Evolutionary conservation across 2,888 invertebrate species (phyloP).

Genomic region (Syrista parreyssii): DNA sequence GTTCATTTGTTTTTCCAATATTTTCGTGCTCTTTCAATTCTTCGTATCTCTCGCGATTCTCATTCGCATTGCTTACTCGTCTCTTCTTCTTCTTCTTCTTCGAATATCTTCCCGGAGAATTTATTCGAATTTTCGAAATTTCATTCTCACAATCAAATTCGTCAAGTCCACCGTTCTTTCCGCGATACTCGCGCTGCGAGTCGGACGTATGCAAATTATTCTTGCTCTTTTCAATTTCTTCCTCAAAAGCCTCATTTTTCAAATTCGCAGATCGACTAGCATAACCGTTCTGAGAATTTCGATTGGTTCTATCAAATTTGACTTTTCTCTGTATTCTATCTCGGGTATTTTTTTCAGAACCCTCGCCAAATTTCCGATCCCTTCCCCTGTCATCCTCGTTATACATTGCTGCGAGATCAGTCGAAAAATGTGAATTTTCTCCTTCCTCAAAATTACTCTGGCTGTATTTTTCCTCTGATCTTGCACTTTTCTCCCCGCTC

Average conservation of each 20-base stretch:
- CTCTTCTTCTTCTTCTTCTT: neutral
- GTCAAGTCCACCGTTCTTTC: neutral
- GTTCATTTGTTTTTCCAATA: neutral
- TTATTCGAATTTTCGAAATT: neutral
- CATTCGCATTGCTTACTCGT: neutral
- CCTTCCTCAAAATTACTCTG: neutral
- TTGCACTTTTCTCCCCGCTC: neutral
- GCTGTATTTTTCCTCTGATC: neutral
- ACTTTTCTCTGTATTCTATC: neutral
- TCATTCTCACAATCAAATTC: neutral
- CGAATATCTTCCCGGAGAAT: neutral
- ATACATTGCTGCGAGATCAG: neutral
- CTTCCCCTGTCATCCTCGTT: neutral
- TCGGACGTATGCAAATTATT: neutral
- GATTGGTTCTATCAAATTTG: neutral
- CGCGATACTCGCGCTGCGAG: neutral
- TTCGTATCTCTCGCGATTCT: neutral
- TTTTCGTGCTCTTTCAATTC: neutral
- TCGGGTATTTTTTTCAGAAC: neutral
- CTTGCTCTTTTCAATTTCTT: too few species aligned
- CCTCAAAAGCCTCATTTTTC: too few species aligned
- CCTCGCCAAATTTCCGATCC: neutral
- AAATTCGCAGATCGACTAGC: neutral
- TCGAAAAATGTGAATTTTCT: neutral
- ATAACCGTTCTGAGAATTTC: neutral